phyloP scores from a whole-genome alignment of 1,140 invertebrate species.

The Drosophila subpulchrella region DNA sequence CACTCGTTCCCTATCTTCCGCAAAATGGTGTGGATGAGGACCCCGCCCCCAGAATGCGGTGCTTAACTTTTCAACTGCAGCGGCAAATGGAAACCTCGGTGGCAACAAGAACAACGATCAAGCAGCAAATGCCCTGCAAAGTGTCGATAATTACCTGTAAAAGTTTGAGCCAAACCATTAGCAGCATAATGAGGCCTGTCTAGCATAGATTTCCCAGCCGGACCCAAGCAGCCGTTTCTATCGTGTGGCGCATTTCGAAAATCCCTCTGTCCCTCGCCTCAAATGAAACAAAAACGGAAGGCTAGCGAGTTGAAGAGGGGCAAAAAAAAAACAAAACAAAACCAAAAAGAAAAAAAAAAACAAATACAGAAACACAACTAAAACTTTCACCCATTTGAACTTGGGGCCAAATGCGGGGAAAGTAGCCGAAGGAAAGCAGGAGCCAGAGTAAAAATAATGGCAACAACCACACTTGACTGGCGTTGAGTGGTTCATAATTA shows the following conservation, averaged over 20 bases:
- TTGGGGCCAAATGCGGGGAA: slow-evolving; percentile 37
- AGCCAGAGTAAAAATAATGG: slow-evolving; percentile 41
- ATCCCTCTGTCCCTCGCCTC: slow-evolving; percentile 30
- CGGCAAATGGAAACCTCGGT: slow-evolving; percentile 32
- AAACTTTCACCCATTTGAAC: slow-evolving; percentile 63
- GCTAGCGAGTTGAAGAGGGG: not conserved
- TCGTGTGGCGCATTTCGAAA: slow-evolving; percentile 24
- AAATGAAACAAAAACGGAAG: slow-evolving; percentile 27
- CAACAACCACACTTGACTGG: slow-evolving; percentile 71
- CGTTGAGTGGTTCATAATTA: slow-evolving; percentile 72
- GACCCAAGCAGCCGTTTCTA: slow-evolving; percentile 21
- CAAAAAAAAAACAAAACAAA: not conserved
- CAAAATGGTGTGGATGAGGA: slow-evolving; percentile 9
- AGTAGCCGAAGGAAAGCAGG: slow-evolving; percentile 27
- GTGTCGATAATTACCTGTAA: slow-evolving; percentile 79
- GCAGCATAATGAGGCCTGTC: slow-evolving; percentile 76
- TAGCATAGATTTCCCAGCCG: slow-evolving; percentile 60
- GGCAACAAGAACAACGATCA: slow-evolving; percentile 19
- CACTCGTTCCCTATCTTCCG: slow-evolving; percentile 38
- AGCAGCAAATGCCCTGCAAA: slow-evolving; percentile 45
- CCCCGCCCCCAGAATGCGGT: slow-evolving; percentile 26
- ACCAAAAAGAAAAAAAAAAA: slow-evolving; percentile 1
- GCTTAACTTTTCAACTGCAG: slow-evolving; percentile 55
- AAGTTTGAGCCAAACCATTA: slow-evolving; percentile 78
- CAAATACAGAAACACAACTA: slow-evolving; percentile 36